phyloP scores from a whole-genome alignment of 1,140 invertebrate genomes.

The Rhyacophila brunnea region DNA sequence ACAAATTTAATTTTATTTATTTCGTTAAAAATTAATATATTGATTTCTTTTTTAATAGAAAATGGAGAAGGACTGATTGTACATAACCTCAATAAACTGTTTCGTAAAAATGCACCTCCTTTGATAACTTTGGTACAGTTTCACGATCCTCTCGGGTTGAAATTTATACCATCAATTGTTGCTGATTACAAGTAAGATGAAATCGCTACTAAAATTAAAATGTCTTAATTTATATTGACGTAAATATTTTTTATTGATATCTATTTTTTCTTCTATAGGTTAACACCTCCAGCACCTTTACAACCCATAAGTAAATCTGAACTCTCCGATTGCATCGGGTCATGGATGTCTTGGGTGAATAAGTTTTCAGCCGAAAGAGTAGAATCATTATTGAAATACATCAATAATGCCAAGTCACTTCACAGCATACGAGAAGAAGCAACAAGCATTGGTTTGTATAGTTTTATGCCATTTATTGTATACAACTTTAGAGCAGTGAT shows the following conservation, averaged over 20 bases:
- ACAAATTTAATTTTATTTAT: too few species aligned
- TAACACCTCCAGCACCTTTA: slow-evolving; percentile 43
- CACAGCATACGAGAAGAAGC: slow-evolving; percentile 65
- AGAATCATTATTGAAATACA: slow-evolving; percentile 57
- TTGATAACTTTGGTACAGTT: slow-evolving; percentile 49
- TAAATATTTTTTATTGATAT: too few species aligned
- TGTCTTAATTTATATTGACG: too few species aligned
- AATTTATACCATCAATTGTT: slow-evolving; percentile 54
- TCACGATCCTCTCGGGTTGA: slow-evolving; percentile 45
- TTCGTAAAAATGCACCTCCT: slow-evolving; percentile 51
- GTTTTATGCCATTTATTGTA: too few species aligned
- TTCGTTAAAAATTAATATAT: too few species aligned
- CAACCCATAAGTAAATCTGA: slow-evolving; percentile 42
- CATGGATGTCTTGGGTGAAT: slow-evolving; percentile 62
- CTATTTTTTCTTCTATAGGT: slow-evolving; percentile 41
- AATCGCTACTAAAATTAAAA: too few species aligned
- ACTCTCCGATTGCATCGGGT: slow-evolving; percentile 47
- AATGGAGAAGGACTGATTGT: slow-evolving; percentile 55
- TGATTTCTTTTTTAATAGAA: slow-evolving; percentile 24
- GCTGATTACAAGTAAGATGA: slow-evolving; percentile 49
- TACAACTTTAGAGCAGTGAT: too few species aligned
- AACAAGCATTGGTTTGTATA: slow-evolving; percentile 44
- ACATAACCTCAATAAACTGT: slow-evolving; percentile 54
- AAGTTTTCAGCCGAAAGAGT: slow-evolving; percentile 55
- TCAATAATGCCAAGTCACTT: slow-evolving; percentile 63